Conservation (phyloP, 2,113 vertebrate species). For the Limanda limanda region DNA sequence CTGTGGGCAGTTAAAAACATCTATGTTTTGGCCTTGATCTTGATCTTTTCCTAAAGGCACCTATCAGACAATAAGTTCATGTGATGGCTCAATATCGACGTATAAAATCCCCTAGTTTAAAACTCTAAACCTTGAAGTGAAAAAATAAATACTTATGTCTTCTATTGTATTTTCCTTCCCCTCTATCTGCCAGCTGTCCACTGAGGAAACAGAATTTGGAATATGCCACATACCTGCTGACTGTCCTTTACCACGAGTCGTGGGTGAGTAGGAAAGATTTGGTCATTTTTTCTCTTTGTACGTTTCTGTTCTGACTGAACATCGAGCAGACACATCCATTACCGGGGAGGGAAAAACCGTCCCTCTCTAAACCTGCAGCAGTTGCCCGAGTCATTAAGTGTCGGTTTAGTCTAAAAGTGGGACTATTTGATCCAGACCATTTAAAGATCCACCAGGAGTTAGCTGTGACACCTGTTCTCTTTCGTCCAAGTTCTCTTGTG, state of each 20-base stretch:
- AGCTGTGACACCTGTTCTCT: conserved; percentile 2
- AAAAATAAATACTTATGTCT: neutral
- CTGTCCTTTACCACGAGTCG: conserved; percentile 96
- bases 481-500: neutral
- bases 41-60: too few species aligned
- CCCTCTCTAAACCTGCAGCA: neutral
- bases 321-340: neutral
- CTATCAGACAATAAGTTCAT: too few species aligned
- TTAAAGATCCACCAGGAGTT: neutral
- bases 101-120: neutral
- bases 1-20: too few species aligned
- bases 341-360: neutral
- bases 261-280: conserved; percentile 87
- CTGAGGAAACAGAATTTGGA: conserved; percentile 93
- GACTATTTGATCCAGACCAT: neutral
- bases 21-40: too few species aligned
- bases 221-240: conserved; percentile 93
- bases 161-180: neutral
- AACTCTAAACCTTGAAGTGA: neutral
- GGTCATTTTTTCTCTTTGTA: neutral
- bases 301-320: neutral
- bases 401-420: neutral
- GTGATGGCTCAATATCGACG: neutral
- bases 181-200: conserved; percentile 87
- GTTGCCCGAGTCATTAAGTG: neutral